Base-by-base conservation (phyloP, 1,140 invertebrate species). In the Drosophila ficusphila region DNA sequence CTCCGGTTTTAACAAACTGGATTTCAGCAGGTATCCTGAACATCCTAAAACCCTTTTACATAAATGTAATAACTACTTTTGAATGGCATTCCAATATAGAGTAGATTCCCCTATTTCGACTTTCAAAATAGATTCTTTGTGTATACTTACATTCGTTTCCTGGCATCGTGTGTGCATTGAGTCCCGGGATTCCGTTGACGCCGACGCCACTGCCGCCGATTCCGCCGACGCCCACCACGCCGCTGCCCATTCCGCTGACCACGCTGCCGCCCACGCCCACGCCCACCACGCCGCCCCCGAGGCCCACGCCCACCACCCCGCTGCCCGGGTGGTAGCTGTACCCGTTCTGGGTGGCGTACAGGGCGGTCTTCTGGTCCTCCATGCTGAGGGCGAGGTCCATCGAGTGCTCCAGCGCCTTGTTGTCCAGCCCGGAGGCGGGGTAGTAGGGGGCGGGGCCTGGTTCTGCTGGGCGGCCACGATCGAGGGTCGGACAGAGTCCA, bases 391-490 rank as follows among this genome's bases (percentile, higher is more conserved):
- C 96, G 57, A 97, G 92, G 82, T 97, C 96, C 93, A 97, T 94
- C 11, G 96, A 96, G 89, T 96, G 95, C 91, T 98, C 96, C 7
- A 98, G 92, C 23, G 96, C 97, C 92, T 98, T 98, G 91, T 98
- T 98, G 92, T 98, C 97, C 92, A 97, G 95, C 4, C 96, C 96
- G n/a, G 95, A 94, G 18, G 95, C 94, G 11, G 95, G 95, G 76
- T 96, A 96, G 76, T 97, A 97, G 8, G 97, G 2, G 96, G 96
- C 34, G 96, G 96, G 6, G 95, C 95, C 91, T 96, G 95, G 65
- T 95, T 96, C 90, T 96, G 96, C 61, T 95, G 94, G 42, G 89
- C 86, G 21, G 95, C 94, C 3, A 97, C 95, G 90, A 96, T 95
- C 44, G 96, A 96, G 1, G 96, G 95, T 33, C 95, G 93, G 64